Conservation (phyloP, 37 sponge, comb jelly and placozoan species). For the Sycon ciliatum region DNA sequence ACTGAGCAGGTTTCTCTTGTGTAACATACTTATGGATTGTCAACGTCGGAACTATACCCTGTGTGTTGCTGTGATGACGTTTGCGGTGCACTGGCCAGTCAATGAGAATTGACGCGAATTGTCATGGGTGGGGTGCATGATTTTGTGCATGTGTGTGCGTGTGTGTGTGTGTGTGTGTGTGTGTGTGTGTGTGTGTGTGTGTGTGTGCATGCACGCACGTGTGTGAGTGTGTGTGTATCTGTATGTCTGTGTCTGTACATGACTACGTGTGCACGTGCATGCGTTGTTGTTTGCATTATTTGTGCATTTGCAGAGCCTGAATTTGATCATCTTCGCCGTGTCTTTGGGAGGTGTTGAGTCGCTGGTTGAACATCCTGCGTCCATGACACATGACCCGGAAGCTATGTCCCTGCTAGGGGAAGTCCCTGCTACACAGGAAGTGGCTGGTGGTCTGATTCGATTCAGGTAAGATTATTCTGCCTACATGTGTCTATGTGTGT, state of each 20-base stretch:
- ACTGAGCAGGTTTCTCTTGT: no score
- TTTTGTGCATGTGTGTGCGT: neutral
- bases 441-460: constrained; percentile 48
- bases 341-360: constrained; percentile 61
- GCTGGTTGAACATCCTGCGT: constrained; percentile 46
- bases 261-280: no score
- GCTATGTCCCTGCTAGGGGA: constrained; percentile 23
- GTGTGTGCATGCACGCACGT: no score
- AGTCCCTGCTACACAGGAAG: constrained; percentile 13
- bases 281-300: neutral
- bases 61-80: no score
- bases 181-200: constrained; percentile 29
- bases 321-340: constrained; percentile 46
- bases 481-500: neutral
- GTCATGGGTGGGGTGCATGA: constrained; percentile 8
- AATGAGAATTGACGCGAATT: no score
- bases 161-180: constrained; percentile 27
- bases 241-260: neutral
- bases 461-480: constrained; percentile 21
- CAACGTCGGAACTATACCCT: no score
- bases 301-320: constrained; percentile 23
- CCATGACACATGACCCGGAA: constrained; percentile 37
- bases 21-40: no score
- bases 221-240: constrained; percentile 19
- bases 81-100: no score